Evolutionary conservation across 2,797 vertebrate genomes (phyloP), one percentile per base, ranked within the genome.

Genomic region (Nyctibius grandis): DNA sequence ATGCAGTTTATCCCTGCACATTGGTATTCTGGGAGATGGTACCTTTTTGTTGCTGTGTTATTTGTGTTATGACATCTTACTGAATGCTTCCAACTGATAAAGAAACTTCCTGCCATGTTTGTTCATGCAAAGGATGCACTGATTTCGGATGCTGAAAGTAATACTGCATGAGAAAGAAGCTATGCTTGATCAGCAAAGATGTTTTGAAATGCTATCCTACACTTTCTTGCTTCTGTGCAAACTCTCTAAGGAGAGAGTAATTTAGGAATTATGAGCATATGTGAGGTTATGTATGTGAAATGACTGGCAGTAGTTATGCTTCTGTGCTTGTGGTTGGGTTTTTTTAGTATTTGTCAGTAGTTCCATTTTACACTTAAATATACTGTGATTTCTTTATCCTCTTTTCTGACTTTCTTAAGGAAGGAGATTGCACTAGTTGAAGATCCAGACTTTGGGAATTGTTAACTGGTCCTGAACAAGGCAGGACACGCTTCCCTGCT

Each of bases 151-250:
- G 8, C 0, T 73, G 44, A 25, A 64, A 89, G 28, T 47, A 65
- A 47, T 65, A 16, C 18, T 40, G 12, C 16, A 11, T 38, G 59
- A 77, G 81, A 80, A 81, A 28, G 47, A 48, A 90, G 26, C 29
- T 13, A 1, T 38, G 31, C 38, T 61, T 61, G 57, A 40, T 92
- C 34, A 78, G 61, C 53, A 56, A n/a, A 87, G 56, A 18, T 85
- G 28, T 45, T 95, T 77, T 80, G 34, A 54, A 85, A 85, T 77
- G 17, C 45, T 70, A 0, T 38, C 29, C 60, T 75, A 33, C 19
- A 5, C 34, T 61, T 81, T 47, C 47, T 63, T 1, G 3, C 29
- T 79, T 59, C 29, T 31, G 0, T 63, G 25, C 1, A 4, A n/a
- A 12, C 42, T 65, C 38, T 73, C 7, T 73, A 2, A 72, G 42